Conservation (phyloP, 2,797 vertebrate genomes). For the Takifugu rubripes region DNA sequence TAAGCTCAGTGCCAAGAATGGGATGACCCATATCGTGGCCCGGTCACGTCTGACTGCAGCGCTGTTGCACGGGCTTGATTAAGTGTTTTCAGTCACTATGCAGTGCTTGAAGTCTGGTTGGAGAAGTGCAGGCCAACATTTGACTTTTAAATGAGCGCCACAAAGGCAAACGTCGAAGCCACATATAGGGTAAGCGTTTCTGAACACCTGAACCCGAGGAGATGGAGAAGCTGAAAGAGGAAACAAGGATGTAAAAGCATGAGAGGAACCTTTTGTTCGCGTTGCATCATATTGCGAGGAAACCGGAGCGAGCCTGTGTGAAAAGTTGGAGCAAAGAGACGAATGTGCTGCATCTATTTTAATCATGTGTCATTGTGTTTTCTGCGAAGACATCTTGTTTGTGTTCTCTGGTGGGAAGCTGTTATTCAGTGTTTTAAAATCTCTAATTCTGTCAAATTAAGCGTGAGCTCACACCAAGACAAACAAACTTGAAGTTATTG, state of each 20-base stretch:
- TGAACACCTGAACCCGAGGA: conserved; percentile 36
- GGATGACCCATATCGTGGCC: conserved; percentile 64
- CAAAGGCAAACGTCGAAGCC: conserved; percentile 65
- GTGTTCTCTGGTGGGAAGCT: conserved; percentile 12
- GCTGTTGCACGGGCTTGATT: conserved; percentile 58
- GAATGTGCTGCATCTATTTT: conserved; percentile 15
- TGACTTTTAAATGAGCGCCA: conserved; percentile 73
- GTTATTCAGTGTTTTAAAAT: conserved; percentile 38
- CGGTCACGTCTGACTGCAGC: conserved; percentile 68
- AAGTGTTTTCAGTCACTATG: conserved; percentile 56
- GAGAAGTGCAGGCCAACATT: conserved; percentile 59
- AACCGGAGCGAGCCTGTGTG: conserved; percentile 12
- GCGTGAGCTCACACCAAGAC: neutral
- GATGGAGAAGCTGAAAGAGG: conserved; percentile 33
- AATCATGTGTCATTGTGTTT: conserved; percentile 34
- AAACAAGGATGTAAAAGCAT: conserved; percentile 31
- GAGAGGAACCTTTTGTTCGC: conserved; percentile 16
- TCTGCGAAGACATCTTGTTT: conserved; percentile 30
- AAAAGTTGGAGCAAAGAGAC: conserved; percentile 17
- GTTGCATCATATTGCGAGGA: conserved; percentile 16
- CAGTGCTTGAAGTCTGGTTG: conserved; percentile 45
- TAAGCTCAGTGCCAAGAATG: neutral
- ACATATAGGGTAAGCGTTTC: conserved; percentile 48
- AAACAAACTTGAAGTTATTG: neutral
- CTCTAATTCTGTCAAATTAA: conserved; percentile 17